Conservation (phyloP, 2,888 invertebrate species). For the Pasiphila rectangulata region DNA sequence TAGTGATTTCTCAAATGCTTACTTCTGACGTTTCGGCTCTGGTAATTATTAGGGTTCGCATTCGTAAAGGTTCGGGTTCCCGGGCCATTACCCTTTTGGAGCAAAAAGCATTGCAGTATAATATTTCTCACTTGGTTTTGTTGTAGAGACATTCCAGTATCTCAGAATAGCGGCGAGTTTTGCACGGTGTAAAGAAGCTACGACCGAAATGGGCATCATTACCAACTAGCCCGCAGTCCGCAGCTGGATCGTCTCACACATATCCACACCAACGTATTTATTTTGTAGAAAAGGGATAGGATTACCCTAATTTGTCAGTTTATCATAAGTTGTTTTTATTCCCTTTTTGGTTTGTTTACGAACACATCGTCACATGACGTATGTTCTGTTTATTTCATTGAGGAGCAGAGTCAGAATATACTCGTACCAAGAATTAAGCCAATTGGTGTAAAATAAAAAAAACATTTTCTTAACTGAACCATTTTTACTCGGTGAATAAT, state of each 20-base stretch:
- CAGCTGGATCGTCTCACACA: no score
- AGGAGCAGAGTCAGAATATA: no score
- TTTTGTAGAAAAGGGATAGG: no score
- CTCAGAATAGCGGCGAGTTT: not conserved
- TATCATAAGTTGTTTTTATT: no score
- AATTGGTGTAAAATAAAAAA: no score
- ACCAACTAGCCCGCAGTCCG: not conserved
- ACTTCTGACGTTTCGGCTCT: conserved; percentile 24
- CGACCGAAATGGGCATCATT: not conserved
- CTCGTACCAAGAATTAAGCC: no score
- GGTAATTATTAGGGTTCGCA: conserved; percentile 22
- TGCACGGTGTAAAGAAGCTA: not conserved
- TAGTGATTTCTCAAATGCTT: conserved; percentile 41
- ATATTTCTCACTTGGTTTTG: conserved; percentile 17
- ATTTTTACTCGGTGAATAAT: not conserved
- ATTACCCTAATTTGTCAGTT: no score
- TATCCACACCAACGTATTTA: no score
- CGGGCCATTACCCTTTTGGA: conserved; percentile 17
- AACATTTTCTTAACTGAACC: not conserved
- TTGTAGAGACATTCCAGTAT: not conserved
- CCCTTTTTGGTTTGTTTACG: no score
- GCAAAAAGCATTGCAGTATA: conserved; percentile 11
- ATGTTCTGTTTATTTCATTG: no score
- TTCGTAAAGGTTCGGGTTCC: conserved; percentile 20
- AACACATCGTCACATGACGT: no score